These are phyloP conservation scores for Drosophila persimilis DNA, from an alignment of 1,140 invertebrate species.

Conservation along the genomic window DNA sequence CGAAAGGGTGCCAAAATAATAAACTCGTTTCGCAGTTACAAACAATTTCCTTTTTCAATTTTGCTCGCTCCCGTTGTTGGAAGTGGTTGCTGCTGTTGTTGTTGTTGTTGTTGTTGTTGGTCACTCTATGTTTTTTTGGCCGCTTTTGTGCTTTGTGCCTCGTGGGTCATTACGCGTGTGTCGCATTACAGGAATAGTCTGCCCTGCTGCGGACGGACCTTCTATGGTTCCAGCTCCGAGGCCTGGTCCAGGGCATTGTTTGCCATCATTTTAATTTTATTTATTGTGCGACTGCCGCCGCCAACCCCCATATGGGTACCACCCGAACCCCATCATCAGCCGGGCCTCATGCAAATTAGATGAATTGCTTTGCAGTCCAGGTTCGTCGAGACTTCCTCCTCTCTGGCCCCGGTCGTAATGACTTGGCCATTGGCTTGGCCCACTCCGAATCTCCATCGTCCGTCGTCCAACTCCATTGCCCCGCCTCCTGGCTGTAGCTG, in stretches of 20 bases:
- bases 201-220: conserved; percentile 2
- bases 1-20: conserved; percentile 83
- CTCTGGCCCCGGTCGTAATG: conserved; percentile 41
- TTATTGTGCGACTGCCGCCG: conserved; percentile 79
- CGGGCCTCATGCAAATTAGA: conserved; percentile 82
- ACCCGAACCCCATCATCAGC: conserved; percentile 30
- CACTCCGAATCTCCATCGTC: conserved; percentile 6
- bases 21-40: conserved; percentile 83
- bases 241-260: conserved; percentile 66
- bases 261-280: conserved; percentile 83
- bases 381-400: conserved; percentile 49
- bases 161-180: conserved; percentile 78
- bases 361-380: conserved; percentile 82
- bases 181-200: conserved; percentile 70
- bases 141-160: conserved; percentile 38
- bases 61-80: conserved; percentile 57
- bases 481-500: conserved; percentile 29
- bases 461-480: background rate
- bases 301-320: conserved; percentile 35
- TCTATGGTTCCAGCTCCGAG: too few species aligned
- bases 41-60: conserved; percentile 83
- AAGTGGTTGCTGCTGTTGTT: too few species aligned
- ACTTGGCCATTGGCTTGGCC: conserved; percentile 64
- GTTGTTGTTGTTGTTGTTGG: too few species aligned
- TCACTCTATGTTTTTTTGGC: background rate